Evolutionary conservation across 2,797 vertebrate genomes (phyloP).

Genomic region (Periophthalmus magnuspinnatus): DNA sequence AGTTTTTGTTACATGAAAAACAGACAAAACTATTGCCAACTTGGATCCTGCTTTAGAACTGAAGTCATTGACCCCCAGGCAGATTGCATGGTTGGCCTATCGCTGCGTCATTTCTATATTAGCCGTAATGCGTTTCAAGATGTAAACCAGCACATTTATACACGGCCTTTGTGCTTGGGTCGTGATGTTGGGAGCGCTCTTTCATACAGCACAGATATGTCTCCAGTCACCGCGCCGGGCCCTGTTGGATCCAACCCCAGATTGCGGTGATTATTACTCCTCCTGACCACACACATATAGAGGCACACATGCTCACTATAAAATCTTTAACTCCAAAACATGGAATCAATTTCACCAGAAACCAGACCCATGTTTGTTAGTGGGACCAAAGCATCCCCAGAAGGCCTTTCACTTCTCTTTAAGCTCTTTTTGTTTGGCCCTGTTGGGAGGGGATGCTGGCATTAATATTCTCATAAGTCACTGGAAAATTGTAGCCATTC

Average conservation of each 20-base stretch:
- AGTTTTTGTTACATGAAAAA: not conserved
- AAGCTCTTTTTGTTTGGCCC: constrained; percentile 44
- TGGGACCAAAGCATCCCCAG: constrained; percentile 58
- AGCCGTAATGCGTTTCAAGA: constrained; percentile 7
- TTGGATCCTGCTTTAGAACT: not conserved
- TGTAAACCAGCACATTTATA: constrained; percentile 6
- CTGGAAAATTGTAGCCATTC: constrained; percentile 42
- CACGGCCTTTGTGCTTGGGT: constrained; percentile 21
- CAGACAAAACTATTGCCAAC: not conserved
- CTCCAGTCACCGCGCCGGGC: constrained; percentile 31
- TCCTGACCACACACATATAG: constrained; percentile 69
- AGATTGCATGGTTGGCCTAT: constrained; percentile 4
- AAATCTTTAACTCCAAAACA: constrained; percentile 59
- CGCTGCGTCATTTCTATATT: constrained; percentile 7
- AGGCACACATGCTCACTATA: constrained; percentile 65
- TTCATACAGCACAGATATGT: constrained; percentile 32
- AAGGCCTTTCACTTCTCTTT: constrained; percentile 42
- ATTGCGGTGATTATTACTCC: constrained; percentile 61
- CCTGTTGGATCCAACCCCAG: constrained; percentile 56
- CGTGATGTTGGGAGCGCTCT: constrained; percentile 23
- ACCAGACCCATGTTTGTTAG: constrained; percentile 64
- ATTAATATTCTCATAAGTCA: constrained; percentile 57
- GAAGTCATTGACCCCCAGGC: constrained; percentile 3
- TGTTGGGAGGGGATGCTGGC: constrained; percentile 44
- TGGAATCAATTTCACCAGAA: constrained; percentile 72